Conservation (phyloP, 2,113 vertebrate species). For the Atlantisia rogersi region DNA sequence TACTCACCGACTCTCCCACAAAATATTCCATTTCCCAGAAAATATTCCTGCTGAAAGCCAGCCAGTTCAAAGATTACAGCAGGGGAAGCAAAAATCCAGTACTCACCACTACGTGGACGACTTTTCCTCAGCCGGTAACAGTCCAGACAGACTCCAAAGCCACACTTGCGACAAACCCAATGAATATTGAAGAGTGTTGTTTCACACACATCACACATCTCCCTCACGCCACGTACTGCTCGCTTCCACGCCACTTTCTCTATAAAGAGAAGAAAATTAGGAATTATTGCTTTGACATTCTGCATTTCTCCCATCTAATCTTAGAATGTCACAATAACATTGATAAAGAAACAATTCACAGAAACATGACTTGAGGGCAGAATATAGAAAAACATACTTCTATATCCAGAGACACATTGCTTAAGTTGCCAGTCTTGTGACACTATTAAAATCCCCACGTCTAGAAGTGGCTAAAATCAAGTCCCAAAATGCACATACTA, state of each 20-base stretch:
- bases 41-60: neutral
- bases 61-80: neutral
- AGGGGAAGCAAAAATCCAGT: neutral
- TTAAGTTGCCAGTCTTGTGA: neutral
- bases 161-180: conserved; percentile 98
- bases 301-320: neutral
- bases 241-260: conserved; percentile 99
- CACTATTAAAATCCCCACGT: neutral
- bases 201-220: conserved; percentile 99
- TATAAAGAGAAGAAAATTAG: conserved; percentile 62
- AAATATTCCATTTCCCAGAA: neutral
- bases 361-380: neutral
- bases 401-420: neutral
- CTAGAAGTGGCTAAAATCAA: neutral
- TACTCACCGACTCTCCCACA: neutral
- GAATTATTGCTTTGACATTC: neutral
- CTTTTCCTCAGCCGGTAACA: conserved; percentile 94
- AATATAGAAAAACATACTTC: neutral
- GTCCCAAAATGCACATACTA: neutral
- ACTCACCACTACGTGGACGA: conserved; percentile 89
- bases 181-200: conserved; percentile 99
- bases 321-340: neutral
- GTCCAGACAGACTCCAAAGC: conserved; percentile 97
- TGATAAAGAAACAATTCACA: neutral
- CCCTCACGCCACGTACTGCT: conserved; percentile 93